Base-by-base conservation (phyloP, 2,797 vertebrate species). In the Lindbergichthys nudifrons region DNA sequence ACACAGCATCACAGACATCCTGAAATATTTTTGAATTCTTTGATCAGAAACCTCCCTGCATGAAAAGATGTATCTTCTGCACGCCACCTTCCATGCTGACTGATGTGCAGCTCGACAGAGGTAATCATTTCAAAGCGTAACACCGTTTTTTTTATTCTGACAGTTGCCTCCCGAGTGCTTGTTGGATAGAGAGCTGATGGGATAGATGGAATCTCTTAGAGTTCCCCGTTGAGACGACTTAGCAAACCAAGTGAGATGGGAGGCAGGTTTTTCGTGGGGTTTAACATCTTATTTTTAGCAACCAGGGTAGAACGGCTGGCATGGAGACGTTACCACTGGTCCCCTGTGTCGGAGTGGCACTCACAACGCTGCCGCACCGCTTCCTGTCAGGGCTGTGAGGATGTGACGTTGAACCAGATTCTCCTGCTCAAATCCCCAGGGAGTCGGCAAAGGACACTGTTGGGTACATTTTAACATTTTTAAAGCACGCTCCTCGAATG, bases 201-300 rank as follows among this genome's bases (percentile, higher is more conserved):
- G 68, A 79, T 77, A 81, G 80, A 81, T 73, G 67, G 70, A 82
- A 79, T 87, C 80, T 88, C 73, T 80, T 53, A 60, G 69, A 73
- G 71, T 81, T 63, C 88, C 80, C 77, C 79, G 72, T 83, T 82
- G 81, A 84, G 91, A 83, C 43, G 74, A 83, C 81, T 88, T 87
- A 85, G 76, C 77, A 83, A 89, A 81, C 51, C 50, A 70, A 78
- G 74, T 73, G 77, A 80, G 81, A 79, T 71, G 77, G 82, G 81
- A 85, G 75, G 73, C 81, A 69, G 76, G 45, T 73, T 84, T 70
- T 82, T 65, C 3, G 1, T 66, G 63, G 74, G 63, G 65, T 86
- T 92, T 87, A 78, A 89, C 81, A 85, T 94, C 88, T 91, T 94
- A 93, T 95, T 94, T 94, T 93, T 92, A 93, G 89, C 73, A 18